phyloP scores from a whole-genome alignment of 2,113 vertebrate species.

The Centropus bengalensis region DNA sequence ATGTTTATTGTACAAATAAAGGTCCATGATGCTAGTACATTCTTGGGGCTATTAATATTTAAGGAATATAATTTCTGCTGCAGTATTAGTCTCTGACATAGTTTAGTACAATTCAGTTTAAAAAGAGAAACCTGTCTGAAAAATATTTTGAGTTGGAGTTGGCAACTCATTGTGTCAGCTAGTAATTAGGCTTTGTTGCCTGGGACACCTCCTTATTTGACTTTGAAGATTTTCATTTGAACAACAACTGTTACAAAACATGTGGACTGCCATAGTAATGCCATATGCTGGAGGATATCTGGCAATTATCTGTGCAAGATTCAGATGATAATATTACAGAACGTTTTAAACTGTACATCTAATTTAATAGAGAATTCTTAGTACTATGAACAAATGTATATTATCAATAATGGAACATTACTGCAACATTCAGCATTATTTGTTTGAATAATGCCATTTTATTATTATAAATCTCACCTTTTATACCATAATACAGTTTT shows the following conservation, averaged over 20 bases:
- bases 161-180: conserved; percentile 13
- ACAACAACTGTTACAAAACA: conserved; percentile 69
- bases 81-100: background rate
- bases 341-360: background rate
- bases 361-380: background rate
- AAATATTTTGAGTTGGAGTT: conserved; percentile 41
- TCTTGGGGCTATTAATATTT: background rate
- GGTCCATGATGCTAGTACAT: background rate
- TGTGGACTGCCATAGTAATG: conserved; percentile 59
- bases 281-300: conserved; percentile 53
- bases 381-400: background rate
- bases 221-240: conserved; percentile 67
- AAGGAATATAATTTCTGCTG: no score
- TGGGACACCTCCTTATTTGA: conserved; percentile 60
- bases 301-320: conserved; percentile 45
- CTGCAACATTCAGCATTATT: background rate
- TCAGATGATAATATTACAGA: conserved; percentile 28
- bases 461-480: background rate
- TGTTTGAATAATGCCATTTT: background rate
- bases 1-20: background rate
- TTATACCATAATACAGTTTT: background rate
- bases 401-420: background rate
- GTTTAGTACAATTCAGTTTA: background rate
- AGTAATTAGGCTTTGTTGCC: conserved; percentile 55
- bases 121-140: background rate